Evolutionary conservation across 2,113 vertebrate genomes (phyloP), one percentile per base, ranked within the genome.

Genomic region (Bubo scandiacus): DNA sequence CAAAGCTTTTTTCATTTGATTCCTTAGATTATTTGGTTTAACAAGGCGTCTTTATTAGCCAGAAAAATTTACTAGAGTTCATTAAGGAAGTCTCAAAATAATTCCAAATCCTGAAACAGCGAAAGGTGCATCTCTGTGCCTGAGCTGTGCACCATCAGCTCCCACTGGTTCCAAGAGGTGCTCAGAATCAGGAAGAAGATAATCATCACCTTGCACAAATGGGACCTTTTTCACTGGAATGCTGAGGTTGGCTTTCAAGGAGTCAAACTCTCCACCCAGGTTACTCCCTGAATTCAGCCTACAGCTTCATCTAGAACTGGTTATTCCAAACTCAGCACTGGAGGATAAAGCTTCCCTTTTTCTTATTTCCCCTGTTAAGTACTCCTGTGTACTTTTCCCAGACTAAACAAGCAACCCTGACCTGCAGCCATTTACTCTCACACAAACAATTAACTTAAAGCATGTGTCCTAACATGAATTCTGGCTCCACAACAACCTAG

Each of bases 381-480:
- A 82, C 66, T 87, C 82, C 91, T 94, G 81, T 91, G 82, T 94
- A 92, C 75, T 90, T 94, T 95, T 95, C 94, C 91, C 93, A 96
- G 92, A 97, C 90, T 93, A 96, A 96, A 96, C 90, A 96, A 92
- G 93, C 93, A 96, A 91, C 62, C 51, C 51, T 97, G 92, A 96
- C 96, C 92, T 90, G 92, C 86, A 96, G 94, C 94, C 90, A 95
- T 96, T 90, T 94, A 91, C 87, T 93, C 90, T 96, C 86, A 95
- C 45, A 93, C 83, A 96, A 94, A 94, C 91, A 95, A 96, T 96
- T 96, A 96, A 96, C 88, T 94, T 91, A 88, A 67, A 96, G 88
- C 96, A 96, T 96, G 59, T 95, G 96, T 96, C 92, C 94, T 94
- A 96, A 96, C 97, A 96, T 1, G 96, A 95, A 95, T 94, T 92